Percentiles rank a stretch among this genome's conserved stretches.
Conservation (phyloP, 2,797 vertebrate species). For the Acropternis orthonyx region DNA sequence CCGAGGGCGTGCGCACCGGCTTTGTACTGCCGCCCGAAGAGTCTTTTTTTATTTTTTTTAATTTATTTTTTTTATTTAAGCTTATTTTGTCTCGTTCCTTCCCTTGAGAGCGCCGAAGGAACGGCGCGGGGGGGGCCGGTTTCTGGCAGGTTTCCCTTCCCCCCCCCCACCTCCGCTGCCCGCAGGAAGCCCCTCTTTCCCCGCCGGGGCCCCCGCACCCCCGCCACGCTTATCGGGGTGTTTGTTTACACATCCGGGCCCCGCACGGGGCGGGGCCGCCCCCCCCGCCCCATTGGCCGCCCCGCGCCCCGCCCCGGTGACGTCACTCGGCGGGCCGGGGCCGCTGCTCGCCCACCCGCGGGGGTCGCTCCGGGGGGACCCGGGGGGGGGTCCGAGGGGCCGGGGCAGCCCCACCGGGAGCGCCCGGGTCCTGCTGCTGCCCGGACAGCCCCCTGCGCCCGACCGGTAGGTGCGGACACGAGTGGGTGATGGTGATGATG, state of each 20-base stretch:
- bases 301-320: not conserved
- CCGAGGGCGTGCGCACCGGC: not conserved
- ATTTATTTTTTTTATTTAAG: not conserved
- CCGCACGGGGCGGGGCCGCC: not conserved
- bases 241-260: conserved; percentile 92
- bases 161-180: no score
- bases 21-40: not conserved
- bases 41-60: no score
- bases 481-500: no score
- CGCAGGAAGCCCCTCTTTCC: no score
- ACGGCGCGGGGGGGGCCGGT: fast-evolving
- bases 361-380: no score
- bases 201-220: no score
- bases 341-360: not conserved
- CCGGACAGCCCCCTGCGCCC: no score
- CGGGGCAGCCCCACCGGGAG: no score
- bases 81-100: not conserved
- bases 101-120: no score
- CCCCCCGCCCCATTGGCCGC: not conserved
- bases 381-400: no score
- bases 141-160: fast-evolving
- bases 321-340: not conserved
- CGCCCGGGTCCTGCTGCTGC: no score
- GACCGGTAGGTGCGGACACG: no score
- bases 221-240: conserved; percentile 40